A percentile compares a stretch with the other conserved stretches of the same genome.
Evolutionary conservation across 2,888 invertebrate species (phyloP).

Genomic region (Leucophenga montana): DNA sequence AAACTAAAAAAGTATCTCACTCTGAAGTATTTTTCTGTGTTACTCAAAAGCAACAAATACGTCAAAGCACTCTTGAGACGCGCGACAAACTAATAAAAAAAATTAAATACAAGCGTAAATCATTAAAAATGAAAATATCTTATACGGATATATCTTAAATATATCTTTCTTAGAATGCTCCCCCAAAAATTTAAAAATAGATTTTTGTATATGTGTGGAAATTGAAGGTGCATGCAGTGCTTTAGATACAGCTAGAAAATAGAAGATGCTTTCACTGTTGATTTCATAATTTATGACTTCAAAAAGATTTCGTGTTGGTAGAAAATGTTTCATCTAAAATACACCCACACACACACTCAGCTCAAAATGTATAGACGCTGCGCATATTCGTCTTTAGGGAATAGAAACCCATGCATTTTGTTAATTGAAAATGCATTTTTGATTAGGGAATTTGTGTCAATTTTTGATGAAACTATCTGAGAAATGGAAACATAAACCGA

Average conservation of each 20-base stretch:
- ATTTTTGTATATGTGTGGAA: too few relatives aligned
- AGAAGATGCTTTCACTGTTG: slow-evolving; percentile 12
- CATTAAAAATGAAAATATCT: slow-evolving; percentile 47
- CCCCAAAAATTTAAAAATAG: too few relatives aligned
- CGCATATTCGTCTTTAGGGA: slow-evolving; percentile 1
- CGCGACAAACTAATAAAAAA: slow-evolving; percentile 53
- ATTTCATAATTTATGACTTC: slow-evolving; percentile 28
- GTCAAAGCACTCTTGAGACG: slow-evolving; percentile 21
- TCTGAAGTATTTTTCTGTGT: background rate
- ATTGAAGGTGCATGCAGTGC: background rate
- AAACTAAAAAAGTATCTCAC: too few relatives aligned
- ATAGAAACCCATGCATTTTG: background rate
- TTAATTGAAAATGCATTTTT: slow-evolving; percentile 25
- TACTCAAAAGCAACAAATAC: slow-evolving; percentile 1
- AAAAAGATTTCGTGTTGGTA: slow-evolving; percentile 14
- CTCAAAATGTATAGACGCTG: background rate
- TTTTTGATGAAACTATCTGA: background rate
- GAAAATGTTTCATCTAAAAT: background rate
- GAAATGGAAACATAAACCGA: background rate
- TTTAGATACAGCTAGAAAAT: background rate
- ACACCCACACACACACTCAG: background rate
- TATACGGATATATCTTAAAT: slow-evolving; percentile 36
- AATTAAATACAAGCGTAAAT: slow-evolving; percentile 60
- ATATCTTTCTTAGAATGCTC: slow-evolving; percentile 42
- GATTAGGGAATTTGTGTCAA: slow-evolving; percentile 12